Evolutionary conservation across 2,113 vertebrate species (phyloP), one percentile per base, ranked within the genome.

Genomic region (Bos javanicus): DNA sequence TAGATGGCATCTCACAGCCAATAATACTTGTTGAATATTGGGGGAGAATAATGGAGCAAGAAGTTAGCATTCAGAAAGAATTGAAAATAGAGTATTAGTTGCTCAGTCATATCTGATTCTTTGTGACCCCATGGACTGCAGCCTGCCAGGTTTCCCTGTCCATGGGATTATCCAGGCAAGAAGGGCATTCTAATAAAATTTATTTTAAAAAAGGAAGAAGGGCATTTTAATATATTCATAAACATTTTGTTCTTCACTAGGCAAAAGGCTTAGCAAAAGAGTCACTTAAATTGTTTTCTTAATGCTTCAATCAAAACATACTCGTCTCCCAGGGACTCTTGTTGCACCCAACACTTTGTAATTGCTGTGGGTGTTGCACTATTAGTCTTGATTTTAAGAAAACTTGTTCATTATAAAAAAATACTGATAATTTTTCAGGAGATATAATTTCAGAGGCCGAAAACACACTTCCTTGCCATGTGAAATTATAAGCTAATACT

Each of bases 391-490:
- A 88, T 90, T 96, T 92, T 62, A 5, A 67, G 33, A 93, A 91
- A 92, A 21, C 54, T 30, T 95, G 78, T 95, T 94, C 76, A 23
- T 50, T 96, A 84, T 95, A 94, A 92, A 43, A 91, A 96, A 36
- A 16, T 59, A 90, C 52, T 82, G 81, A 86, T 87, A 28, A 43
- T 81, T 76, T 92, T 92, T 87, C 56, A 91, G 67, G 71, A 96
- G 87, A 76, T 80, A 14, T 67, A 76, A 60, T 94, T 96, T 87
- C 92, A 88, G 28, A 50, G 48, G 33, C 64, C 8, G 36, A 62
- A 87, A 76, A 67, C 48, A 54, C n/a, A 57, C 28, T 76, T 64
- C 52, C 57, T 59, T 86, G 21, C 28, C 48, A 4, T 59, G 33
- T 82, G 80, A 94, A 88, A 39, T 91, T 90, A 88, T 87, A 92